Evolutionary conservation across 1,140 invertebrate species (phyloP), one percentile per base, ranked within the genome.

Genomic region (Leptestheria dahalacensis): DNA sequence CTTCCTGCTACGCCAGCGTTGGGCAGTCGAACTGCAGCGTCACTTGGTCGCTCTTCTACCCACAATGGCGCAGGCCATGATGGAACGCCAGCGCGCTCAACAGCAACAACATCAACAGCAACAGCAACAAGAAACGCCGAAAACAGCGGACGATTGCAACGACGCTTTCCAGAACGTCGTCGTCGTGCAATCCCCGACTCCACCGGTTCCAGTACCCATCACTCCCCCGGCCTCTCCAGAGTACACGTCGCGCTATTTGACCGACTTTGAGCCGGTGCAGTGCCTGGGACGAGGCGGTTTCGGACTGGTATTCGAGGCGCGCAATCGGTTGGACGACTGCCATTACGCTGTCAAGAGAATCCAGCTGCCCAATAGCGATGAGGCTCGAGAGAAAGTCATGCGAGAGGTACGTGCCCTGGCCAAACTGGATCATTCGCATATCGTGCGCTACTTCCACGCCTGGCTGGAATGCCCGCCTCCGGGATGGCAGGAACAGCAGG

Each of bases 271-370:
- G 26, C 82, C 86, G 6, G 70, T 95, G 33, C 75, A 82, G 60
- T 85, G 87, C 64, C 74, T 98, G 0, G 93, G 93, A 0, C 82
- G 82, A 67, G 94, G 95, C n/a, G 95, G 93, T 0, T 98, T 96
- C 75, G 95, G 95, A 0, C 83, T 97, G 21, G 95, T 99, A 0
- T 97, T 97, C 74, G 87, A 97, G 72, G 91, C 88, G 0, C 85
- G 80, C 69, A 96, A 97, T 70, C 93, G 90, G 73, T 83, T 97
- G 57, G 95, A 99, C 71, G 88, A 96, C 67, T 86, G 88, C 66
- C 78, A 84, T 63, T 98, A 98, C 76, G 95, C 95, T 21, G 83
- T 99, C 0, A 98, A 99, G 74, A 80, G 93, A 66, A 97, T 97
- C 51, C 80, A 82, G 6, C 73, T 97, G 59, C 87, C 90, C 11